phyloP scores from a whole-genome alignment of 1,140 invertebrate genomes.

The Mercenaria mercenaria region DNA sequence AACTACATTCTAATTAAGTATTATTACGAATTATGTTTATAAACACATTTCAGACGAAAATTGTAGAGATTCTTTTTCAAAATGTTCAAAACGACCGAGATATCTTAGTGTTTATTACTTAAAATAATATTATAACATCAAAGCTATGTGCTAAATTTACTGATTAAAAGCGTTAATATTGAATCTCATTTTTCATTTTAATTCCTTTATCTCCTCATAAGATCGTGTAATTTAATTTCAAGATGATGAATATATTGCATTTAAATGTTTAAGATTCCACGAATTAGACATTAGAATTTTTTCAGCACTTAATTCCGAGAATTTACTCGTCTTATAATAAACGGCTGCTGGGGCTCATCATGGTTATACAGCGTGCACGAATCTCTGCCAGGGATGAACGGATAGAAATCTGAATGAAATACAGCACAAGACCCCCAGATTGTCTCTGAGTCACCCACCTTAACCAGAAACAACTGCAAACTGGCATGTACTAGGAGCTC shows the following conservation, averaged over 20 bases:
- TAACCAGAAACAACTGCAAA: too few species aligned
- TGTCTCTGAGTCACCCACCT: too few species aligned
- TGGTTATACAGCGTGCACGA: too few species aligned
- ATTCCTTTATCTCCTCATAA: not conserved
- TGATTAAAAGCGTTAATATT: conserved; percentile 22
- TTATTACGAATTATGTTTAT: conserved; percentile 7
- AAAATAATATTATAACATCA: not conserved
- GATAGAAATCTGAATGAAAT: too few species aligned
- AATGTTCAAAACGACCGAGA: not conserved
- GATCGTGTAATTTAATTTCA: not conserved
- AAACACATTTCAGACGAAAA: not conserved
- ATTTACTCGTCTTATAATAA: too few species aligned
- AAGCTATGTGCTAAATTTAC: conserved; percentile 22
- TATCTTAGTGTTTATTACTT: not conserved
- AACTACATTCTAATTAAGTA: conserved; percentile 21
- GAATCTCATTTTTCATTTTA: conserved; percentile 24
- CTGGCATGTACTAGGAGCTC: too few species aligned
- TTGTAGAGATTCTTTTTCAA: not conserved
- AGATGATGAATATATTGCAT: not conserved
- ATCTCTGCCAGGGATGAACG: too few species aligned
- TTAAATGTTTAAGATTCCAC: conserved; percentile 6
- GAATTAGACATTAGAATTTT: not conserved
- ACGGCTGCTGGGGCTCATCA: too few species aligned
- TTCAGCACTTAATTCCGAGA: not conserved
- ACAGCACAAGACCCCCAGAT: too few species aligned